phyloP scores from a whole-genome alignment of 2,797 vertebrate species.

The Erpetoichthys calabaricus region DNA sequence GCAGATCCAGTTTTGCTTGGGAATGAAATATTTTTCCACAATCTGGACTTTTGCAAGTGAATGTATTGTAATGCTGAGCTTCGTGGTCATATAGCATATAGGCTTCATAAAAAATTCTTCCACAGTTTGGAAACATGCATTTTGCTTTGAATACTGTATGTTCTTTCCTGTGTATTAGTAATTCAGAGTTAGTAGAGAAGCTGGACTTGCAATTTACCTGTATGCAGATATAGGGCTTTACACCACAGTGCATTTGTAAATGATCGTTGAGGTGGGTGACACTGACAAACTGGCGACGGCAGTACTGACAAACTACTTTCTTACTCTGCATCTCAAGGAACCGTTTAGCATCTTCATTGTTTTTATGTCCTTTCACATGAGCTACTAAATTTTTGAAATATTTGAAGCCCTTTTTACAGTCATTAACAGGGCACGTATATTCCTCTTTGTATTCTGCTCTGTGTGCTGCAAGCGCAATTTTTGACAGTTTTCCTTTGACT shows the following conservation, averaged over 20 bases:
- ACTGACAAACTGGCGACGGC: constrained; percentile 83
- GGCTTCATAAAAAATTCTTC: constrained; percentile 81
- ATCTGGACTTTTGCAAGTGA: constrained; percentile 67
- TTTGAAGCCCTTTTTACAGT: constrained; percentile 83
- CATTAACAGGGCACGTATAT: constrained; percentile 53
- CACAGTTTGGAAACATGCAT: constrained; percentile 94
- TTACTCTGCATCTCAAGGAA: constrained; percentile 92
- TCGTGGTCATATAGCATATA: constrained; percentile 91
- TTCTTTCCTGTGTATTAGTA: constrained; percentile 73
- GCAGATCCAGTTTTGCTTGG: constrained; percentile 73
- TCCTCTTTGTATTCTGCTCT: constrained; percentile 50
- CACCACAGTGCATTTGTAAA: constrained; percentile 89
- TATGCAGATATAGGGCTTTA: constrained; percentile 89
- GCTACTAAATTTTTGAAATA: constrained; percentile 90
- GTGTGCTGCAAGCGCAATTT: constrained; percentile 39
- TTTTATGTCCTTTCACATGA: constrained; percentile 76
- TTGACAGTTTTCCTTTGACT: constrained; percentile 52
- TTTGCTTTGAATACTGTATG: constrained; percentile 76
- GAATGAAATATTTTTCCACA: constrained; percentile 85
- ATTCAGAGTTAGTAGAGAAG: constrained; percentile 78
- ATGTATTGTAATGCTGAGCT: constrained; percentile 92
- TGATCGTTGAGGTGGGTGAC: constrained; percentile 90
- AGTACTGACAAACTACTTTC: constrained; percentile 95
- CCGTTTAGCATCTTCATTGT: constrained; percentile 78
- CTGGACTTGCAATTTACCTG: constrained; percentile 89